Conservation (phyloP, 2,888 invertebrate species). For the Macaria liturata region DNA sequence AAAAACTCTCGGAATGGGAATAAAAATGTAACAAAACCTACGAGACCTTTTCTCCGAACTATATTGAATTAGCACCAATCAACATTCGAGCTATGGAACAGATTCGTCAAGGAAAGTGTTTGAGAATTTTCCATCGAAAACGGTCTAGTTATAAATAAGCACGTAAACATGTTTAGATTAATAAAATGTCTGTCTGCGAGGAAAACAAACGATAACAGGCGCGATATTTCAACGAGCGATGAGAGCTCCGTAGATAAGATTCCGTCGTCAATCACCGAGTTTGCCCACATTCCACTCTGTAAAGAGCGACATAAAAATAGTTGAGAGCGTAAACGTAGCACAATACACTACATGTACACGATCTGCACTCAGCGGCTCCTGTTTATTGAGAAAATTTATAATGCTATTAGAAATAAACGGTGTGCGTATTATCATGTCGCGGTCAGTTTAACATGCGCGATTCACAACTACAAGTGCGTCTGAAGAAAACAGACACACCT, state of each 20-base stretch:
- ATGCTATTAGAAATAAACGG: constrained; percentile 53
- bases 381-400: constrained; percentile 40
- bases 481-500: constrained; percentile 45
- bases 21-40: too few species aligned
- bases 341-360: too few species aligned
- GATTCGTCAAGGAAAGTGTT: too few species aligned
- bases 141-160: too few species aligned
- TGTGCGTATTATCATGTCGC: constrained; percentile 53
- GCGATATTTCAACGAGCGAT: constrained; percentile 3
- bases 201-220: constrained; percentile 11
- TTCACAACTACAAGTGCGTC: constrained; percentile 42
- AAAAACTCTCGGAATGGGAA: too few species aligned
- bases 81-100: too few species aligned
- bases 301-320: constrained; percentile 11
- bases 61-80: too few species aligned
- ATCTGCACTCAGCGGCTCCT: neutral
- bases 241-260: constrained; percentile 3
- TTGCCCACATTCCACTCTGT: constrained; percentile 5
- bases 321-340: neutral
- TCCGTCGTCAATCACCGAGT: constrained; percentile 3
- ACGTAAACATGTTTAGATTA: constrained; percentile 5
- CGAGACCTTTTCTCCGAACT: too few species aligned
- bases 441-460: constrained; percentile 59
- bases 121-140: neutral
- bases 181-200: constrained; percentile 2